Evolutionary conservation across 1,140 invertebrate species (phyloP).

Genomic region (Heliconius eleuchia): DNA sequence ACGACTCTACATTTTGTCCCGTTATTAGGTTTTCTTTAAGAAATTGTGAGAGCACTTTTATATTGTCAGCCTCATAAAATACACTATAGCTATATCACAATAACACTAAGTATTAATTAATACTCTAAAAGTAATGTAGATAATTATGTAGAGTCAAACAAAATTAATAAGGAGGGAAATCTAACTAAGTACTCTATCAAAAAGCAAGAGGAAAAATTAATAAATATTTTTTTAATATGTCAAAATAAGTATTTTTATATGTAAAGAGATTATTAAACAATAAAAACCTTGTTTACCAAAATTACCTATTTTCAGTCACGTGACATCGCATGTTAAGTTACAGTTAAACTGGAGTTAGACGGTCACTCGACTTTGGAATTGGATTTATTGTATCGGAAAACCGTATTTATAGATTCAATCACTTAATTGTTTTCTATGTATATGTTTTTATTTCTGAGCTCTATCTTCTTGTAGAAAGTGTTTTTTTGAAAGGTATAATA

Average conservation of each 20-base stretch:
- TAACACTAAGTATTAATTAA: background rate
- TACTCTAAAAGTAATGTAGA: background rate
- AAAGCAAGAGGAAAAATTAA: background rate
- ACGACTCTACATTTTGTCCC: background rate
- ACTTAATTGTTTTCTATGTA: background rate
- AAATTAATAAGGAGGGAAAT: background rate
- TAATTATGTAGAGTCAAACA: background rate
- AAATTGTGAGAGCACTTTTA: background rate
- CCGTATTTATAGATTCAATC: background rate
- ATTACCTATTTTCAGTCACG: slow-evolving; percentile 24
- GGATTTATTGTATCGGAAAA: slow-evolving; percentile 21
- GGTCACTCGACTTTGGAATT: slow-evolving; percentile 21
- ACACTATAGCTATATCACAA: background rate
- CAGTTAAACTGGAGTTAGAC: slow-evolving; percentile 18
- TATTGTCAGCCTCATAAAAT: background rate
- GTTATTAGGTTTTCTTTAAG: background rate
- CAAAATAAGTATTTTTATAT: background rate
- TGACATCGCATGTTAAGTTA: slow-evolving; percentile 38
- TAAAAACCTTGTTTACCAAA: slow-evolving; percentile 21
- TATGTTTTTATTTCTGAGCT: background rate
- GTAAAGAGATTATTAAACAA: background rate
- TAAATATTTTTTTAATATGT: background rate
- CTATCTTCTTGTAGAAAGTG: background rate
- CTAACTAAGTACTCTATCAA: background rate
- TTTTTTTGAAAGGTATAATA: too few species aligned